phyloP scores from a whole-genome alignment of 1,140 invertebrate species.

The Drosophila auraria region DNA sequence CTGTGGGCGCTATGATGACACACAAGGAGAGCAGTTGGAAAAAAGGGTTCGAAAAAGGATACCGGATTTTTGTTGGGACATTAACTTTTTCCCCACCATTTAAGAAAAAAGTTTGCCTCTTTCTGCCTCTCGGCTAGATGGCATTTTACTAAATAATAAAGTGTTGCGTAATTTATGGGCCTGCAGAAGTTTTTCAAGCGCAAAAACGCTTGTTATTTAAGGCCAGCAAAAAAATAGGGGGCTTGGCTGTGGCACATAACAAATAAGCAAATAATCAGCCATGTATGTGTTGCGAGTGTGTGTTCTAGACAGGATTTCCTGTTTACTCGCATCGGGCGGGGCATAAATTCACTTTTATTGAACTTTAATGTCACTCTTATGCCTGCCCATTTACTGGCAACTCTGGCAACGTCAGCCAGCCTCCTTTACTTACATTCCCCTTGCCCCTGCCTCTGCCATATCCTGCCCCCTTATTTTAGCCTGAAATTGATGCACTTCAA shows the following conservation, averaged over 20 bases:
- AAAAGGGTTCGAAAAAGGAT: constrained; percentile 14
- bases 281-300: constrained; percentile 8
- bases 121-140: constrained; percentile 36
- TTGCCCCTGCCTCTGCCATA: constrained; percentile 4
- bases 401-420: neutral
- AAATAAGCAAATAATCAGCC: constrained; percentile 73
- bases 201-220: constrained; percentile 70
- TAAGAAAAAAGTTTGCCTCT: constrained; percentile 23
- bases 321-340: constrained; percentile 36
- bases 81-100: constrained; percentile 38
- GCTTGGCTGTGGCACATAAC: constrained; percentile 10
- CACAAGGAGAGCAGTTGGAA: constrained; percentile 9
- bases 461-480: neutral
- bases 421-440: neutral
- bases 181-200: constrained; percentile 54
- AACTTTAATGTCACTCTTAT: constrained; percentile 74
- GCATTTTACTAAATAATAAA: constrained; percentile 73
- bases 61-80: constrained; percentile 20
- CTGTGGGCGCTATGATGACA: constrained; percentile 24
- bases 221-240: constrained; percentile 21
- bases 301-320: constrained; percentile 38
- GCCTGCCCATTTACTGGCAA: constrained; percentile 45
- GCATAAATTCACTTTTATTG: constrained; percentile 72
- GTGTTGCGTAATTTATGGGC: constrained; percentile 73
- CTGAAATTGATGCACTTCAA: constrained; percentile 60